Evolutionary conservation across 2,797 vertebrate genomes (phyloP).

Genomic region (Hypotaenidia okinawae): DNA sequence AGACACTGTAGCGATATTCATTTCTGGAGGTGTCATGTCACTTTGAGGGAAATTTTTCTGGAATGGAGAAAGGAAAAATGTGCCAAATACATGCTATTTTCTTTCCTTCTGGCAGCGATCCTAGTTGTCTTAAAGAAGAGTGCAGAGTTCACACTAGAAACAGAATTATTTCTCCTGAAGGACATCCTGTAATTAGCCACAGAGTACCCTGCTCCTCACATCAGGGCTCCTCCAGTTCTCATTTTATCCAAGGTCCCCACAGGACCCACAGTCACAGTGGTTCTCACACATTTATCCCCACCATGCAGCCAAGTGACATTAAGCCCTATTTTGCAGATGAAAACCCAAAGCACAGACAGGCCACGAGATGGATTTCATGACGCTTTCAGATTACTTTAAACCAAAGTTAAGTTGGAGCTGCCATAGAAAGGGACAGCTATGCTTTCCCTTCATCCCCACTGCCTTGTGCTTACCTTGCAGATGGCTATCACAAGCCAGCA

Average conservation of each 20-base stretch:
- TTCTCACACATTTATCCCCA: neutral
- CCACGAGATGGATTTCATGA: neutral
- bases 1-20: conserved; percentile 22
- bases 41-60: conserved; percentile 35
- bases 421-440: neutral
- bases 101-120: neutral
- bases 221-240: neutral
- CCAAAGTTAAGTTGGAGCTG: neutral
- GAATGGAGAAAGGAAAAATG: conserved; percentile 27
- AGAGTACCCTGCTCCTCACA: neutral
- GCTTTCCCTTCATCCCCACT: neutral
- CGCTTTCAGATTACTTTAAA: neutral
- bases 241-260: neutral
- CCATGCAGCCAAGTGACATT: neutral
- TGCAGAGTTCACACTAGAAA: neutral
- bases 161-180: conserved; percentile 38
- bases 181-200: conserved; percentile 10
- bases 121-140: neutral
- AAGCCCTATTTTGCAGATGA: neutral
- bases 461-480: neutral
- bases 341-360: neutral
- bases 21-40: conserved; percentile 55
- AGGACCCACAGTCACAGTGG: neutral
- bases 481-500: neutral
- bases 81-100: conserved; percentile 36